Base-by-base conservation (phyloP, 2,113 vertebrate species). In the Cynopterus brachyotis region DNA sequence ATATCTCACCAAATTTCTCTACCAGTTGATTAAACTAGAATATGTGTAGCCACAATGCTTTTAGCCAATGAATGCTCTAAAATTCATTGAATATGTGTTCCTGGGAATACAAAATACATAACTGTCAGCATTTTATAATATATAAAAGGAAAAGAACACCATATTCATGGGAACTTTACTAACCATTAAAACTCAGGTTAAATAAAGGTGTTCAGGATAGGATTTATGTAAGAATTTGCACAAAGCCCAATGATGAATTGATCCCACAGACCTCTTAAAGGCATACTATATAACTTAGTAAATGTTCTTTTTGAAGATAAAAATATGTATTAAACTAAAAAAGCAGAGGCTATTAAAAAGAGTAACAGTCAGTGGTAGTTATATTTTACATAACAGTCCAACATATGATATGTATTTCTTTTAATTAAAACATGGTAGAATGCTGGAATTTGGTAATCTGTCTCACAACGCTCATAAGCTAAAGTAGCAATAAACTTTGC, bases 401-500 rank as follows among this genome's bases (percentile, higher is more conserved):
- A 57, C 30, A 96, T 92, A 94, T 2, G 85, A 75, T 57, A 88
- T 50, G 84, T 28, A 95, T 90, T 95, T 96, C 42, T 72, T 97
- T 95, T 97, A 98, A 98, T 98, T 96, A 98, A 98, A 95, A 32
- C 83, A 75, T 97, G 66, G 95, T 96, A 95, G 70, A 95, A 97
- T 86, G 60, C 89, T 89, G 72, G 83, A 85, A 97, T 72, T 92
- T 66, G 42, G 69, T 98, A 97, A 97, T 92, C 93, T 98, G 89
- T 97, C 97, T 98, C 92, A 45, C 95, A 98, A 95, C 95, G 60
- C 78, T 97, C 81, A 6, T 98, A 98, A 98, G 80, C 75, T 98
- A 97, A 97, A 97, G 89, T 96, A 89, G 90, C 72, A 97, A 98
- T 98, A 96, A 98, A 98, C 86, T 94, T 97, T 94, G n/a, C 90